These are phyloP conservation scores for Pseudorhiza aurosa DNA, from an alignment of 30 jellyfish, hydroid and myxozoan genomes.

Conservation along the genomic window DNA sequence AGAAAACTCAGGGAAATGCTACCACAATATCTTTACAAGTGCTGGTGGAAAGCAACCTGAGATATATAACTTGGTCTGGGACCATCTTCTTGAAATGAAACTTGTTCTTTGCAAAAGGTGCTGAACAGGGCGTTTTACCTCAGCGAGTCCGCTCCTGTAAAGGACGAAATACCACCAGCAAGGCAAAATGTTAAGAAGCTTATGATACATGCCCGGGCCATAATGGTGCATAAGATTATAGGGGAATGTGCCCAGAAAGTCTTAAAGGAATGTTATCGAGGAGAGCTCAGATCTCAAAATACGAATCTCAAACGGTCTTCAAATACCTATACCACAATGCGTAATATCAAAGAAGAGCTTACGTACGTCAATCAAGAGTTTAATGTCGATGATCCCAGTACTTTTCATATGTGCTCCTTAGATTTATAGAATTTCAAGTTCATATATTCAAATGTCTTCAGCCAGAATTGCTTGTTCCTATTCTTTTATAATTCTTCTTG, in stretches of 20 bases:
- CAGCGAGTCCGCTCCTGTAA: conserved; percentile 22
- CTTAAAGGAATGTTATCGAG: background rate
- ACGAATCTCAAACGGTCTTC: conserved; percentile 16
- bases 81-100: conserved; percentile 4
- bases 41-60: conserved; percentile 26
- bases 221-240: conserved; percentile 11
- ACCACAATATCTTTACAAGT: conserved; percentile 20
- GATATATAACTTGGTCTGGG: conserved; percentile 18
- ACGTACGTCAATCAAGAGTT: too few relatives aligned
- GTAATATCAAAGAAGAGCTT: conserved; percentile 10
- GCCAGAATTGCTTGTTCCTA: too few relatives aligned
- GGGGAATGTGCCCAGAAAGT: conserved; percentile 22
- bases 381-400: too few relatives aligned
- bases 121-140: conserved; percentile 33
- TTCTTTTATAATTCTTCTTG: too few relatives aligned
- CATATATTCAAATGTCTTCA: too few relatives aligned
- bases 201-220: conserved; percentile 22
- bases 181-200: conserved; percentile 5
- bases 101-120: conserved; percentile 17
- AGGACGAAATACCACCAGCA: conserved; percentile 28
- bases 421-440: too few relatives aligned
- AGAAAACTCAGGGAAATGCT: conserved; percentile 36
- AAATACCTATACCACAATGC: conserved; percentile 7
- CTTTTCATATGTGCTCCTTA: too few relatives aligned
- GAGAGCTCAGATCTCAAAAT: conserved; percentile 21